Evolutionary conservation across 2,888 invertebrate species (phyloP), one percentile per base, ranked within the genome.

Genomic region (Bedellia somnulentella): DNA sequence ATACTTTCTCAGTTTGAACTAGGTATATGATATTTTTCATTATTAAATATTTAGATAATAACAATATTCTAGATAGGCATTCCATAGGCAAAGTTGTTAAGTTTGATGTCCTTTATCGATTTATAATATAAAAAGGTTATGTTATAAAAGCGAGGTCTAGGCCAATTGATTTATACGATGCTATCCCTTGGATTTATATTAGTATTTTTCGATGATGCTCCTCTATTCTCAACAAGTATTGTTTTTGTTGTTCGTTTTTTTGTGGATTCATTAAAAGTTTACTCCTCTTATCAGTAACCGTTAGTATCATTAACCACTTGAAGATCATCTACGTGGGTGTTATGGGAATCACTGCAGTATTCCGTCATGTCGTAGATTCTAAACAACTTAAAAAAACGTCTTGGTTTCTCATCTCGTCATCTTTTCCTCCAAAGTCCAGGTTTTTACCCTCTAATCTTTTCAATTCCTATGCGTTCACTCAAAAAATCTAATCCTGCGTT

Each of bases 121-220:
- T n/a, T n/a, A n/a, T n/a, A n/a, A n/a, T n/a, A n/a, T n/a, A n/a
- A n/a, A n/a, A n/a, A n/a, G n/a, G n/a, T n/a, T n/a, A n/a, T n/a
- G n/a, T n/a, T n/a, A n/a, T n/a, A n/a, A n/a, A n/a, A n/a, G n/a
- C n/a, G n/a, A n/a, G n/a, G n/a, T n/a, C n/a, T n/a, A n/a, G n/a
- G n/a, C n/a, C n/a, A n/a, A n/a, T 6, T 6, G 11, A 4, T 23
- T 6, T 9, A n/a, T 23, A 23, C 4, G 23, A 9, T 6, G 23
- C 23, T 4, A 23, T 9, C n/a, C 11, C 23, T 6, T 9, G 4
- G 9, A 10, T 23, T 9, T 9, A 10, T n/a, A 18, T 11, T 8
- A 30, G 24, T 16, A 16, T 4, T 30, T 30, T 30, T 17, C 30
- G 17, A 9, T 31, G 21, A 10, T 26, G 31, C 9, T 21, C 31